A percentile compares a stretch with the other conserved stretches of the same genome.
Evolutionary conservation across 1,140 invertebrate species (phyloP).

Genomic region (Drosophila ercepeae): DNA sequence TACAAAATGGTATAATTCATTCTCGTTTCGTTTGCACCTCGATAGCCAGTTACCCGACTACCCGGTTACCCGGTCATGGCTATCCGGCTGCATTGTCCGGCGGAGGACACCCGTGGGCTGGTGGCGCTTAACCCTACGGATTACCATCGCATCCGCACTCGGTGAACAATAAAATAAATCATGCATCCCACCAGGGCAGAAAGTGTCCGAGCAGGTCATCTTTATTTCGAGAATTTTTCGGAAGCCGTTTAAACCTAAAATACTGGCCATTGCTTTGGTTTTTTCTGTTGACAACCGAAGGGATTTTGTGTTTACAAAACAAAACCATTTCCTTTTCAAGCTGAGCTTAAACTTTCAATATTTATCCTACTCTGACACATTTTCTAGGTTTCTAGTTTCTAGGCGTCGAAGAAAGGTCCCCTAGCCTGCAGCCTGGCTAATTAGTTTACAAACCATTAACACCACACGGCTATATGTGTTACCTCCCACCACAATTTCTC

Average conservation of each 20-base stretch:
- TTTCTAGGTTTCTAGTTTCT: not conserved
- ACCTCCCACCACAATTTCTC: not conserved
- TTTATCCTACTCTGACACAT: not conserved
- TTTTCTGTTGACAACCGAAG: not conserved
- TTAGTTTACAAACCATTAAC: constrained; percentile 45
- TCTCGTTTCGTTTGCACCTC: constrained; percentile 52
- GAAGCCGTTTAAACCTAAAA: constrained; percentile 14
- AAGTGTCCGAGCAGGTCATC: constrained; percentile 32
- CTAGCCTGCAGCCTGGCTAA: constrained; percentile 1
- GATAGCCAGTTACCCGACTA: constrained; percentile 6
- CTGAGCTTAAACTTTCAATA: not conserved
- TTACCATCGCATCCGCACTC: constrained; percentile 33
- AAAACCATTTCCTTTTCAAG: not conserved
- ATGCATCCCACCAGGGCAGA: constrained; percentile 16
- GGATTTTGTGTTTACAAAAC: not conserved
- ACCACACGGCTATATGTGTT: constrained; percentile 12
- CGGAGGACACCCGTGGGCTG: constrained; percentile 8
- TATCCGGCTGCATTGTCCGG: constrained; percentile 18
- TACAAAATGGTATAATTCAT: constrained; percentile 63
- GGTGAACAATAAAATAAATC: constrained; percentile 46
- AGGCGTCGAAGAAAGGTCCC: not conserved
- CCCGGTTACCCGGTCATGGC: not conserved
- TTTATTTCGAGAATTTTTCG: constrained; percentile 23
- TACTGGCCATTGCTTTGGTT: not conserved
- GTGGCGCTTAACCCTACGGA: constrained; percentile 23